phyloP scores from a whole-genome alignment of 2,797 vertebrate species.

The Myioborus miniatus region DNA sequence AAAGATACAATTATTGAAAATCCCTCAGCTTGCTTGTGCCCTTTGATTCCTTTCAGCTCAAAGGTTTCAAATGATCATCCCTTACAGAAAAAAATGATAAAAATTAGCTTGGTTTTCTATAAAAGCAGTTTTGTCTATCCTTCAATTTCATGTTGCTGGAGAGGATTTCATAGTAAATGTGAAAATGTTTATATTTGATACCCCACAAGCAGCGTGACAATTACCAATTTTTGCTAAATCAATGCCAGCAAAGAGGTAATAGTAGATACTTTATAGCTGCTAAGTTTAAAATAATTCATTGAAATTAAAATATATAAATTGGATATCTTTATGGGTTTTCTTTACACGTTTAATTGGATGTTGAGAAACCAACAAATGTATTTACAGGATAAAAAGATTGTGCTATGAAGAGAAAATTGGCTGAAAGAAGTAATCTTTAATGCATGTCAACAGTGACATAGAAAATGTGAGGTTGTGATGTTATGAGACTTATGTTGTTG shows the following conservation, averaged over 20 bases:
- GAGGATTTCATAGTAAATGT: neutral
- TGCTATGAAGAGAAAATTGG: neutral
- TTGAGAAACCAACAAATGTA: neutral
- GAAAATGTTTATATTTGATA: neutral
- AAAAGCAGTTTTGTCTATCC: neutral
- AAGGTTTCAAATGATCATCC: neutral
- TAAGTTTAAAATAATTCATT: neutral
- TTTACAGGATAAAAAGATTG: neutral
- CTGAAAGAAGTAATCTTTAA: slow-evolving; percentile 6
- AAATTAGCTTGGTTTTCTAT: neutral
- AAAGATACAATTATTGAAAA: slow-evolving; percentile 31
- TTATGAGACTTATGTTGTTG: slow-evolving; percentile 47
- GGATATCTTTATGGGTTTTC: neutral
- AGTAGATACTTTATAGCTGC: neutral
- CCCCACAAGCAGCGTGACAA: neutral
- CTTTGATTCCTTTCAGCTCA: neutral
- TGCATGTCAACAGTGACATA: rapidly evolving
- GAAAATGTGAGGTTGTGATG: slow-evolving; percentile 35
- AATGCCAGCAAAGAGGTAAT: neutral
- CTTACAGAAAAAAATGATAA: neutral
- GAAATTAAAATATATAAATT: neutral
- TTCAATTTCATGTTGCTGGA: neutral
- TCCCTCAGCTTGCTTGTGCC: neutral
- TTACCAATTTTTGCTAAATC: neutral
- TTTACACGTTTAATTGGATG: neutral